These are phyloP conservation scores for Pelagia noctiluca DNA, from an alignment of 30 jellyfish, hydroid and myxozoan genomes.

Conservation along the genomic window DNA sequence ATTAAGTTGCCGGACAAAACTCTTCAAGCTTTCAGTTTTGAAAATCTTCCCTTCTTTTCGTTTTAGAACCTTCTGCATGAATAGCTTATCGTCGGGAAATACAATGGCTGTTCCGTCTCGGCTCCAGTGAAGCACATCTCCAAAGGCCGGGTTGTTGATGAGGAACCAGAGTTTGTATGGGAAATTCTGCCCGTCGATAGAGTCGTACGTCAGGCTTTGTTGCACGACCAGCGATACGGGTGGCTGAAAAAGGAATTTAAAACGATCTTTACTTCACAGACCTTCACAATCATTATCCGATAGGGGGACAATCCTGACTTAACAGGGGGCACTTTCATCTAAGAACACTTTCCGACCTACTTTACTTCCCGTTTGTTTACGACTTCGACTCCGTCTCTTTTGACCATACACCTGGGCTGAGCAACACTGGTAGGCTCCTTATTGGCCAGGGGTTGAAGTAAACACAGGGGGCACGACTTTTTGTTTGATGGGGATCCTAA, in stretches of 20 bases:
- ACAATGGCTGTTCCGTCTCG: slow-evolving; percentile 89
- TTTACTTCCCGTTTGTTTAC: too few species aligned
- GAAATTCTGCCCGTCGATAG: slow-evolving; percentile 92
- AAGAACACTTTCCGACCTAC: too few species aligned
- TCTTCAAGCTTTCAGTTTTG: slow-evolving; percentile 90
- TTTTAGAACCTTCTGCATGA: slow-evolving; percentile 78
- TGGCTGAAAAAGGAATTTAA: slow-evolving; percentile 4
- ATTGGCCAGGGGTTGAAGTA: too few species aligned
- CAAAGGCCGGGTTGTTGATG: slow-evolving; percentile 70
- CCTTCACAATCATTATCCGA: too few species aligned
- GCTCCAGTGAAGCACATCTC: slow-evolving; percentile 91
- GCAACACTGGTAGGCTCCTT: too few species aligned
- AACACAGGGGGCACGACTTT: too few species aligned
- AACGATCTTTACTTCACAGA: too few species aligned
- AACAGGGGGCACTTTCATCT: too few species aligned
- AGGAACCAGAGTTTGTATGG: slow-evolving; percentile 95
- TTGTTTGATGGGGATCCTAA: too few species aligned
- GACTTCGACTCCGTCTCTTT: too few species aligned
- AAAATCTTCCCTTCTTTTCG: slow-evolving; percentile 79
- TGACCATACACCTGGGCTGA: too few species aligned
- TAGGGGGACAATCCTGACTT: too few species aligned
- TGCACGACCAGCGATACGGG: slow-evolving; percentile 65
- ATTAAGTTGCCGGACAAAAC: slow-evolving; percentile 96
- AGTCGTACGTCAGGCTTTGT: slow-evolving; percentile 71
- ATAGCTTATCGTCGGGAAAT: slow-evolving; percentile 77